Conservation (phyloP, 1,140 invertebrate genomes). For the Drosophila varians region DNA sequence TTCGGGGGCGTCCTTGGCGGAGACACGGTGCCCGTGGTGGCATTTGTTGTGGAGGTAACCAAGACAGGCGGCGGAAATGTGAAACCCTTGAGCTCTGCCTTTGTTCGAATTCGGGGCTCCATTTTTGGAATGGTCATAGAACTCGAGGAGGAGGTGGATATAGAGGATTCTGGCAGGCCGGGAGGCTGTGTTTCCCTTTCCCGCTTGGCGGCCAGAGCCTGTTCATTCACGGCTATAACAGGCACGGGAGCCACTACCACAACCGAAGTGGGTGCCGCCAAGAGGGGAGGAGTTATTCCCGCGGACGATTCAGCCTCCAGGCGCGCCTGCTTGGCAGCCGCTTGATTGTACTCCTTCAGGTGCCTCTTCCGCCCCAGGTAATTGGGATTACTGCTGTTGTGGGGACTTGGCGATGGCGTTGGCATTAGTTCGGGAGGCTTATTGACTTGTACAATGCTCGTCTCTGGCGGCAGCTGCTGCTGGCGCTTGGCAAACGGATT, state of each 20-base stretch:
- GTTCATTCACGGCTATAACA: conserved; percentile 67
- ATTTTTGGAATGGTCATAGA: conserved; percentile 83
- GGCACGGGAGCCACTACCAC: conserved; percentile 45
- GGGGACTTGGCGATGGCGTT: conserved; percentile 24
- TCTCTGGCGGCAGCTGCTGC: conserved; percentile 41
- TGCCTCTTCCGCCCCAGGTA: conserved; percentile 73
- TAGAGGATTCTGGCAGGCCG: background rate
- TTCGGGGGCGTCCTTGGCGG: conserved; percentile 28
- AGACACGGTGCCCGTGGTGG: background rate
- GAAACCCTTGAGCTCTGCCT: conserved; percentile 91
- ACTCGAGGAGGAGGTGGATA: background rate
- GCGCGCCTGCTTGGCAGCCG: conserved; percentile 52
- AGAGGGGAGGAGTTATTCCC: background rate
- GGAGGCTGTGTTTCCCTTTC: conserved; percentile 31
- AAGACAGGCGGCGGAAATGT: conserved; percentile 64
- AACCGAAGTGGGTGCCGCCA: conserved; percentile 15
- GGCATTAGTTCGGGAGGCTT: conserved; percentile 21
- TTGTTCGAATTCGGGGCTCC: conserved; percentile 89
- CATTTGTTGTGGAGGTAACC: conserved; percentile 44
- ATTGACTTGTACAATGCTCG: conserved; percentile 37
- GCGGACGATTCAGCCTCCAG: conserved; percentile 36
- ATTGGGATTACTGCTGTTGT: conserved; percentile 70
- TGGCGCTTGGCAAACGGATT: conserved; percentile 49
- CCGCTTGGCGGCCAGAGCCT: conserved; percentile 48
- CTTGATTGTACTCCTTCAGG: conserved; percentile 72